These are phyloP conservation scores for Scaptomyza hsui DNA, from an alignment of 1,140 invertebrate genomes.

Conservation along the genomic window DNA sequence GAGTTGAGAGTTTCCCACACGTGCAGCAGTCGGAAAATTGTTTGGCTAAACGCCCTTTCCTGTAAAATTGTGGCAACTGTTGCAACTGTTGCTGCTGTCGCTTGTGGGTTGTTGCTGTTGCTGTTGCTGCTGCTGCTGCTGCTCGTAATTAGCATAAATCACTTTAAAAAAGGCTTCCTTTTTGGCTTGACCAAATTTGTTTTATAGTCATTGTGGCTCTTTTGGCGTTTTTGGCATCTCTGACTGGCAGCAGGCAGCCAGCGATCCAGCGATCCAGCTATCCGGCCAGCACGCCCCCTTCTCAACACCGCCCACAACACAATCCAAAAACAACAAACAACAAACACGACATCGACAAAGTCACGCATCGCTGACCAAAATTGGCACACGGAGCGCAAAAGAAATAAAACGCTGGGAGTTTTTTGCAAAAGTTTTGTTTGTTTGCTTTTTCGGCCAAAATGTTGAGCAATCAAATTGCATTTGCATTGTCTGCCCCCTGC, in stretches of 20 bases:
- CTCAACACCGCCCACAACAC: conserved; percentile 12
- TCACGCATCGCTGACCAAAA: conserved; percentile 82
- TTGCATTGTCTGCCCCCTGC: conserved; percentile 40
- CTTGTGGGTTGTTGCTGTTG: conserved; percentile 36
- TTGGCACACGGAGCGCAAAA: conserved; percentile 49
- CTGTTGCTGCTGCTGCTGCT: conserved; percentile 47
- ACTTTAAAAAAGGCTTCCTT: conserved; percentile 81
- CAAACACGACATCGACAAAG: conserved; percentile 75
- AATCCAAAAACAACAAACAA: conserved; percentile 25
- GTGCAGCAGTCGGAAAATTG: conserved; percentile 68
- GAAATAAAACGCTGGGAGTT: conserved; percentile 29
- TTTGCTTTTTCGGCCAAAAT: conserved; percentile 47
- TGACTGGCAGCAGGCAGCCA: conserved; percentile 47
- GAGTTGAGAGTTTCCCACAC: conserved; percentile 54
- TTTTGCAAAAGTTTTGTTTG: conserved; percentile 45
- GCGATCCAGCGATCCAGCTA: not conserved
- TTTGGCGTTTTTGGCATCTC: conserved; percentile 77
- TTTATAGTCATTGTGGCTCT: conserved; percentile 76
- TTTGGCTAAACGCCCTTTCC: conserved; percentile 79
- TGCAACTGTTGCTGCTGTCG: conserved; percentile 41
- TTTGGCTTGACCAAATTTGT: conserved; percentile 80
- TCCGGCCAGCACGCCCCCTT: conserved; percentile 12
- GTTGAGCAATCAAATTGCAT: conserved; percentile 74
- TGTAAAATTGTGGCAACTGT: conserved; percentile 43
- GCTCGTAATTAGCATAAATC: conserved; percentile 82